A percentile compares a stretch with the other conserved stretches of the same genome.
Evolutionary conservation across 2,797 vertebrate species (phyloP).

Genomic region (Danio choprae): DNA sequence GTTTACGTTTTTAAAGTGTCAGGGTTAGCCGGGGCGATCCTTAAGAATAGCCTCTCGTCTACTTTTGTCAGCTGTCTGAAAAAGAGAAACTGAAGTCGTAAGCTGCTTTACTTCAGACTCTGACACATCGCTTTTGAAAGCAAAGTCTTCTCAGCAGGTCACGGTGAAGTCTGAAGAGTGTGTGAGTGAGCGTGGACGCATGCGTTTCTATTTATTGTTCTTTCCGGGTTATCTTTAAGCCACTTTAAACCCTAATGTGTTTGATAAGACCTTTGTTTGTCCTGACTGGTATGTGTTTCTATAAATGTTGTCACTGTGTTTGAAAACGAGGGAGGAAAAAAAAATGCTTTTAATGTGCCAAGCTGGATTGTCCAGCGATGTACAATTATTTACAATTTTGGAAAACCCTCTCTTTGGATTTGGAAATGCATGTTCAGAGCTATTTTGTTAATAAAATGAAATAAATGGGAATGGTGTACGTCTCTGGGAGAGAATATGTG

Average conservation of each 20-base stretch:
- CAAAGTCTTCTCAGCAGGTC: conserved; percentile 54
- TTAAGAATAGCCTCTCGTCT: conserved; percentile 2
- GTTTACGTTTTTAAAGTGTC: neutral
- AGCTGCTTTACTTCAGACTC: conserved; percentile 40
- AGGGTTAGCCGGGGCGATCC: conserved; percentile 14
- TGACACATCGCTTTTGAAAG: conserved; percentile 51
- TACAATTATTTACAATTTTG: conserved; percentile 71
- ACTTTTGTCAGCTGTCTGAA: conserved; percentile 40
- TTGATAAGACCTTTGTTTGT: conserved; percentile 30
- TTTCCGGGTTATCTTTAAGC: conserved; percentile 18
- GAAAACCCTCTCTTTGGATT: conserved; percentile 58
- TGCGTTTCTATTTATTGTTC: conserved; percentile 36
- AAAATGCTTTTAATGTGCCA: conserved; percentile 66
- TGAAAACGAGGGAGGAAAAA: conserved; percentile 21
- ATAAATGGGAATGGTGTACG: conserved; percentile 45
- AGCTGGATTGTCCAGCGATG: conserved; percentile 65
- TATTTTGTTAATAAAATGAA: conserved; percentile 77
- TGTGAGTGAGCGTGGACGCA: conserved; percentile 38
- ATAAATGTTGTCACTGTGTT: conserved; percentile 44
- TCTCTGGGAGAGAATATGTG: conserved; percentile 34
- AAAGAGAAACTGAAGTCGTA: conserved; percentile 3
- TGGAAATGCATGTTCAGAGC: conserved; percentile 75
- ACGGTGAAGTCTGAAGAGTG: conserved; percentile 30
- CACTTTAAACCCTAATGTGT: conserved; percentile 13
- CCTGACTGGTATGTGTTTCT: conserved; percentile 37